Evolutionary conservation across 2,797 vertebrate genomes (phyloP), one percentile per base, ranked within the genome.

Genomic region (Gallinago nigripennis): DNA sequence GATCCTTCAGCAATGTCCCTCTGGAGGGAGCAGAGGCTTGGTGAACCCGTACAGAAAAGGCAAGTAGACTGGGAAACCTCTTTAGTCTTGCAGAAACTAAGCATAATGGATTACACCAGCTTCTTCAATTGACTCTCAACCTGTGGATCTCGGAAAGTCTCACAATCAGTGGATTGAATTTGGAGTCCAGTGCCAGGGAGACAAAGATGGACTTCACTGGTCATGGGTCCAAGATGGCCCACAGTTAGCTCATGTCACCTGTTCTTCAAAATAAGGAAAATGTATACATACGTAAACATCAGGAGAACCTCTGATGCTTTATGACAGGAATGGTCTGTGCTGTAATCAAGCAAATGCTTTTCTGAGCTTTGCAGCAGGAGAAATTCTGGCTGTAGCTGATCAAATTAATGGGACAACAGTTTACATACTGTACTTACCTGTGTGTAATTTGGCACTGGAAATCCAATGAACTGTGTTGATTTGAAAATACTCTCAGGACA

Each of bases 171-270:
- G 28, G 35, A 43, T 17, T 51, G 28, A 88, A 88, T 1, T 1
- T 15, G 25, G 51, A 76, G 17, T 37, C 12, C 19, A 60, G 5
- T 63, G 19, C 9, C 1, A 9, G 16, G 8, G 20, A 41, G 30
- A 58, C 27, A 56, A 63, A 88, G 33, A 31, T 30, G 8, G 11
- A 4, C 8, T 56, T 68, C 45, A 30, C 9, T 0, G 0, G 30
- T 58, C 50, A 48, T 9, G 15, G n/a, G 10, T 23, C 48, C 56
- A 68, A 82, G 63, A 50, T 53, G 16, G 2, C 24, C 9, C n/a
- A 39, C 10, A 53, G 11, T 35, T 93, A 69, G 3, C 24, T 83
- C 4, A 3, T 25, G 35, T 69, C 3, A 43, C 18, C 27, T 88
- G 3, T 45, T 84, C 53, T 61, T 61, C 51, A 63, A 39, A 81